Percentiles rank a stretch among this genome's conserved stretches.
Evolutionary conservation across 2,113 vertebrate species (phyloP).

Genomic region (Halichoerus grypus): DNA sequence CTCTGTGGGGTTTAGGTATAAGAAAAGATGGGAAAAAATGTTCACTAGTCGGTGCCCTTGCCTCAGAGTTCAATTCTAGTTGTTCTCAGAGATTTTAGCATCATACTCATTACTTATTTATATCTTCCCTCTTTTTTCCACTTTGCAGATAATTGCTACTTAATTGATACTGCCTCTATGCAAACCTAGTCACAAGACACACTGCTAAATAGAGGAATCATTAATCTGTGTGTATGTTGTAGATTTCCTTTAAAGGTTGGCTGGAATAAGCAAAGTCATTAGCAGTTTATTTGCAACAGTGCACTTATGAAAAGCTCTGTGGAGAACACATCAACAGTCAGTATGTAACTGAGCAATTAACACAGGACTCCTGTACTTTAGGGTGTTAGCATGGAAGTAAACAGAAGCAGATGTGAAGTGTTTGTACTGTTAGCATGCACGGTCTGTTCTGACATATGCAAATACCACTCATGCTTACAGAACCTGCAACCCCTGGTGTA

Average conservation of each 20-base stretch:
- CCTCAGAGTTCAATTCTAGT: conserved; percentile 86
- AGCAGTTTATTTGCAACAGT: conserved; percentile 91
- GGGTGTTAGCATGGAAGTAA: conserved; percentile 89
- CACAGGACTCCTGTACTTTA: conserved; percentile 87
- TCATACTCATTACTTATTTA: conserved; percentile 88
- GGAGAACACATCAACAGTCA: conserved; percentile 89
- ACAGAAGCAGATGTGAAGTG: conserved; percentile 90
- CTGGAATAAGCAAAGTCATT: conserved; percentile 89
- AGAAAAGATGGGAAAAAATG: conserved; percentile 76
- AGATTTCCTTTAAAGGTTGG: conserved; percentile 87
- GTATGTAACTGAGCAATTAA: conserved; percentile 90
- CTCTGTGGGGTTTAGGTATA: conserved; percentile 74
- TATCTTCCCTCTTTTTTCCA: conserved; percentile 83
- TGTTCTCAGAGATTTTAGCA: conserved; percentile 86
- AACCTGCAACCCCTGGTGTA: conserved; percentile 83
- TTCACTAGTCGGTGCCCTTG: conserved; percentile 89
- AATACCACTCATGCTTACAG: conserved; percentile 85
- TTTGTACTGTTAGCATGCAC: conserved; percentile 86
- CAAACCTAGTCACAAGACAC: conserved; percentile 85
- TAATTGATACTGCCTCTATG: conserved; percentile 89
- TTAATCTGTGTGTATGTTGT: conserved; percentile 87
- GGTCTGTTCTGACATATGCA: conserved; percentile 90
- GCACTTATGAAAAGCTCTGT: conserved; percentile 88
- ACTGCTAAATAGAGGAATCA: conserved; percentile 88
- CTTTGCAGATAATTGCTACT: conserved; percentile 89